Evolutionary conservation across 2,888 invertebrate genomes (phyloP).

Genomic region (Belgica antarctica): DNA sequence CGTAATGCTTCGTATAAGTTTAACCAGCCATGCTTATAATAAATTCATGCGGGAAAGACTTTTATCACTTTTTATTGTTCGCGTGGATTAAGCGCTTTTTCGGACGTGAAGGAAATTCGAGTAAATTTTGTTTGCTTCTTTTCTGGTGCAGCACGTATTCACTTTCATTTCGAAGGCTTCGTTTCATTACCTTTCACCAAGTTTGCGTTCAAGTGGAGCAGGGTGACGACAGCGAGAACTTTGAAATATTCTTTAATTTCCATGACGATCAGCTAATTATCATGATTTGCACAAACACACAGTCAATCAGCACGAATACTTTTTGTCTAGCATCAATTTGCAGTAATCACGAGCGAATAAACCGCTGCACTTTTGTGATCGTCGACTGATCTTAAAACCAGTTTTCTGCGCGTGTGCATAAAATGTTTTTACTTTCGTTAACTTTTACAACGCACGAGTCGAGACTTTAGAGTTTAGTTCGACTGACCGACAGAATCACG

Average conservation of each 20-base stretch:
- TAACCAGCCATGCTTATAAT: too few species aligned
- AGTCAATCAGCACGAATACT: too few species aligned
- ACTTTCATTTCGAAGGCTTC: not conserved
- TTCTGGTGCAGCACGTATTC: not conserved
- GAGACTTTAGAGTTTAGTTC: not conserved
- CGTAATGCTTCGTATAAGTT: too few species aligned
- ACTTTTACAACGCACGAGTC: not conserved
- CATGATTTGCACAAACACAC: not conserved
- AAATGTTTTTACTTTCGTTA: slow-evolving; percentile 35
- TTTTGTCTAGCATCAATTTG: too few species aligned
- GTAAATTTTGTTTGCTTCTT: not conserved
- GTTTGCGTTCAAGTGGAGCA: too few species aligned
- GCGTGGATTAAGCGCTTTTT: too few species aligned
- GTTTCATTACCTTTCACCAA: slow-evolving; percentile 24
- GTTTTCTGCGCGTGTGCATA: slow-evolving; percentile 6
- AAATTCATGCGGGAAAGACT: too few species aligned
- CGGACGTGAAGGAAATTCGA: not conserved
- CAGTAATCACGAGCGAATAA: slow-evolving; percentile 13
- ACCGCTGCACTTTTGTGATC: not conserved
- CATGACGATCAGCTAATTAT: slow-evolving; percentile 13
- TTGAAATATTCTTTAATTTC: not conserved
- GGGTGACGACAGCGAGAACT: not conserved
- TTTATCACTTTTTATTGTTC: slow-evolving; percentile 17
- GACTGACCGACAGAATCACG: too few species aligned
- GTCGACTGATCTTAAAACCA: slow-evolving; percentile 22